phyloP scores from a whole-genome alignment of 2,113 vertebrate species.

The Maccullochella peelii region DNA sequence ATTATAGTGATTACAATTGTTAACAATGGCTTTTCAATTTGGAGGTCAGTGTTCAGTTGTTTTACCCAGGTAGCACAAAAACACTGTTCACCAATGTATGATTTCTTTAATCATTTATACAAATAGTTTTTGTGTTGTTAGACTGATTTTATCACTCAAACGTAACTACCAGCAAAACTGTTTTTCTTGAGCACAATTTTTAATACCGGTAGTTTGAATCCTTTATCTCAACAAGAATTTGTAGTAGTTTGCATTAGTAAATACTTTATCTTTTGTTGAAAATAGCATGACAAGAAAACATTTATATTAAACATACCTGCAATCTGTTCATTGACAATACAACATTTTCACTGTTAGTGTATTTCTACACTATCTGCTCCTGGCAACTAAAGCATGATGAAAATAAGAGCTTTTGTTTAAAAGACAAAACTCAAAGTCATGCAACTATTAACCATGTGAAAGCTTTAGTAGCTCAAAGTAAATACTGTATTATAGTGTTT shows the following conservation, averaged over 20 bases:
- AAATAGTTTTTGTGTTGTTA: neutral
- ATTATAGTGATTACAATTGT: conserved; percentile 38
- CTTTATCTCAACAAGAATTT: neutral
- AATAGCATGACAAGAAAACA: neutral
- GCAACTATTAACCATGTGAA: neutral
- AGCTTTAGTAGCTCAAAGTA: neutral
- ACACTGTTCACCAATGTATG: neutral
- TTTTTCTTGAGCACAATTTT: neutral
- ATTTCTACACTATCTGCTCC: neutral
- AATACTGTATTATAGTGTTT: neutral
- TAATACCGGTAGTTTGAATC: neutral
- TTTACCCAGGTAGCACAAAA: neutral
- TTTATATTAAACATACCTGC: neutral
- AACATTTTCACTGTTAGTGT: neutral
- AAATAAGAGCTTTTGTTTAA: neutral
- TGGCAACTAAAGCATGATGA: neutral
- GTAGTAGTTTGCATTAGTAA: neutral
- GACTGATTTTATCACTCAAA: neutral
- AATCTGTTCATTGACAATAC: neutral
- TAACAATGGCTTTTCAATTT: conserved; percentile 38
- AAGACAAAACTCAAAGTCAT: neutral
- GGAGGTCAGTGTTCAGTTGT: neutral
- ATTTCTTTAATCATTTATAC: no score
- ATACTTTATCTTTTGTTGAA: neutral
- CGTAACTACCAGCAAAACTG: neutral